Percentiles rank a stretch among this genome's conserved stretches.
Conservation (phyloP, 2,113 vertebrate genomes). For the Gambusia affinis region DNA sequence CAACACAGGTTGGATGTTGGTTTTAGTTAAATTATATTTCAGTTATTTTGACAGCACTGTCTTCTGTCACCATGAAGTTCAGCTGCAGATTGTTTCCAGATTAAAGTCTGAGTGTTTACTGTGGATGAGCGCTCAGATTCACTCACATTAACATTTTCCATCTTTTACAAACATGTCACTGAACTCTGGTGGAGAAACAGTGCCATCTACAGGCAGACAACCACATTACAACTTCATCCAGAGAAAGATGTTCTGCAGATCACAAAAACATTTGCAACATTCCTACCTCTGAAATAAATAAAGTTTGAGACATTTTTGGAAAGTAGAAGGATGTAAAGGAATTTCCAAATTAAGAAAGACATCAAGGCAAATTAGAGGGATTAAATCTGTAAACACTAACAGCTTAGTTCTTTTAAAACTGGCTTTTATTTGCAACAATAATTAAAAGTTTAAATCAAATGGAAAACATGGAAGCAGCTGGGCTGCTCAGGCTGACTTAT, state of each 20-base stretch:
- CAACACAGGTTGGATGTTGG: background rate
- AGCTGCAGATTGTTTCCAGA: background rate
- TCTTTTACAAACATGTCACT: background rate
- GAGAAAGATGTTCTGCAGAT: background rate
- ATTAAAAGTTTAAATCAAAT: background rate
- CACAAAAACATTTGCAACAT: too few relatives aligned
- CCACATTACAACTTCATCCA: background rate
- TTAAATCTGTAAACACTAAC: too few relatives aligned
- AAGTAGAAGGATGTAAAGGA: too few relatives aligned
- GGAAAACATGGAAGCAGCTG: background rate
- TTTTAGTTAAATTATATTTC: background rate
- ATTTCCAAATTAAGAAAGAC: too few relatives aligned
- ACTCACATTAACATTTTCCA: background rate
- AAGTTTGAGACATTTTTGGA: too few relatives aligned
- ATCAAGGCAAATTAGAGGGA: too few relatives aligned
- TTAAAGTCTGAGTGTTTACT: background rate
- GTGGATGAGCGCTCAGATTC: background rate
- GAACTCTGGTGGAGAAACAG: slow-evolving; percentile 50
- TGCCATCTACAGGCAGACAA: slow-evolving; percentile 61
- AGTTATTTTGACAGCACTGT: background rate
- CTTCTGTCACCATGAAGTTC: background rate
- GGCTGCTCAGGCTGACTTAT: background rate
- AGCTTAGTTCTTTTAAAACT: too few relatives aligned
- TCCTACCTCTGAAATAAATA: too few relatives aligned
- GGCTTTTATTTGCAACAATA: background rate